Evolutionary conservation across 2,888 invertebrate species (phyloP).

Genomic region (Rhaphigaster nebulosa): DNA sequence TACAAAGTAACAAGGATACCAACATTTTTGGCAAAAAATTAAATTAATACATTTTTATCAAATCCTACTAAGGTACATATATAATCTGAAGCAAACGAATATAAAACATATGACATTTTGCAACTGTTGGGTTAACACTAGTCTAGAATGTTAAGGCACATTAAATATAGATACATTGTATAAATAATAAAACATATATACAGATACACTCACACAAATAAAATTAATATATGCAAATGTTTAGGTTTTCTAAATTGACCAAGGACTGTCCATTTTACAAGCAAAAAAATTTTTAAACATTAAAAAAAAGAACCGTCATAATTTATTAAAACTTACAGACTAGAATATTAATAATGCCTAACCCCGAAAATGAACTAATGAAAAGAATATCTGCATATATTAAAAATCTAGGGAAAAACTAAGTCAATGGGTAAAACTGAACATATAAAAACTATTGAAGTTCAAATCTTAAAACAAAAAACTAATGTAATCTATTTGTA

Average conservation of each 20-base stretch:
- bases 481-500: background rate
- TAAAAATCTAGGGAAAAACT: background rate
- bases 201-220: background rate
- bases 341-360: background rate
- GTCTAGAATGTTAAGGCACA: slow-evolving; percentile 1
- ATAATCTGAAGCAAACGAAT: background rate
- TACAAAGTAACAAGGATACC: background rate
- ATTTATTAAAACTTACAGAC: background rate
- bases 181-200: background rate
- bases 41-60: background rate
- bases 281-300: background rate
- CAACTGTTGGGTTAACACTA: background rate
- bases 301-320: background rate
- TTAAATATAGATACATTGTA: background rate
- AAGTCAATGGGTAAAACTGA: background rate
- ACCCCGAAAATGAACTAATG: background rate
- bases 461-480: background rate
- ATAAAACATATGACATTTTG: background rate
- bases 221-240: background rate
- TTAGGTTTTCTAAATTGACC: background rate
- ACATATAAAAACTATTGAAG: background rate
- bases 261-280: background rate
- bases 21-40: background rate
- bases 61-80: background rate
- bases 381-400: background rate